Evolutionary conservation across 2,888 invertebrate genomes (phyloP).

Genomic region (Aproaerema taeniolella): DNA sequence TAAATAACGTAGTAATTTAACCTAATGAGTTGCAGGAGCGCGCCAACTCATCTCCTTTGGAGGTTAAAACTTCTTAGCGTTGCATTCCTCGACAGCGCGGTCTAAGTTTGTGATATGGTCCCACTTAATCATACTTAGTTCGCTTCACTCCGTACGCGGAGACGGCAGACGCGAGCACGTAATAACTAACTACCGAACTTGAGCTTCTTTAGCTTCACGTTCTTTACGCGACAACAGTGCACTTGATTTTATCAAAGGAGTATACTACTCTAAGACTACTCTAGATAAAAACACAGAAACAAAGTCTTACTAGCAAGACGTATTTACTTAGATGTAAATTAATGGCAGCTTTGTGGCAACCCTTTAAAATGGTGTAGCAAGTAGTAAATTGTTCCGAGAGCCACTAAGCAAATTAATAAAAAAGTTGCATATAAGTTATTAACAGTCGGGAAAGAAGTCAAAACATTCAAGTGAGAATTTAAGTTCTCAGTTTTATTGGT

Average conservation of each 20-base stretch:
- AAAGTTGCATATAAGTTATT: too few species aligned
- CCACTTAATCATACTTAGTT: constrained; percentile 43
- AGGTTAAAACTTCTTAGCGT: constrained; percentile 29
- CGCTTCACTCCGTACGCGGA: constrained; percentile 22
- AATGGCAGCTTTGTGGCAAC: too few species aligned
- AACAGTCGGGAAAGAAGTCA: too few species aligned
- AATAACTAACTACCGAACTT: constrained; percentile 39
- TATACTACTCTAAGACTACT: too few species aligned
- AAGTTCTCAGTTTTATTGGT: too few species aligned
- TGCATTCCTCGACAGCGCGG: constrained; percentile 30
- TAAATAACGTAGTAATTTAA: constrained; percentile 26
- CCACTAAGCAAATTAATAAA: too few species aligned
- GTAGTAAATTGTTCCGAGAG: too few species aligned
- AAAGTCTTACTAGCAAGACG: too few species aligned
- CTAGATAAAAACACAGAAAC: too few species aligned
- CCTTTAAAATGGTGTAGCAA: too few species aligned
- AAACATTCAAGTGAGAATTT: too few species aligned
- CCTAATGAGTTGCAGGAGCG: constrained; percentile 26
- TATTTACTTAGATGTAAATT: too few species aligned
- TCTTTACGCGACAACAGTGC: constrained; percentile 19
- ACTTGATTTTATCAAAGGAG: constrained; percentile 17
- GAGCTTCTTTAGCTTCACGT: constrained; percentile 32
- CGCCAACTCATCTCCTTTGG: constrained; percentile 28
- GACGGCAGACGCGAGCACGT: constrained; percentile 34
- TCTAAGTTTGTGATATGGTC: constrained; percentile 37